Evolutionary conservation across 2,888 invertebrate species (phyloP).

Genomic region (Smittia sp.): DNA sequence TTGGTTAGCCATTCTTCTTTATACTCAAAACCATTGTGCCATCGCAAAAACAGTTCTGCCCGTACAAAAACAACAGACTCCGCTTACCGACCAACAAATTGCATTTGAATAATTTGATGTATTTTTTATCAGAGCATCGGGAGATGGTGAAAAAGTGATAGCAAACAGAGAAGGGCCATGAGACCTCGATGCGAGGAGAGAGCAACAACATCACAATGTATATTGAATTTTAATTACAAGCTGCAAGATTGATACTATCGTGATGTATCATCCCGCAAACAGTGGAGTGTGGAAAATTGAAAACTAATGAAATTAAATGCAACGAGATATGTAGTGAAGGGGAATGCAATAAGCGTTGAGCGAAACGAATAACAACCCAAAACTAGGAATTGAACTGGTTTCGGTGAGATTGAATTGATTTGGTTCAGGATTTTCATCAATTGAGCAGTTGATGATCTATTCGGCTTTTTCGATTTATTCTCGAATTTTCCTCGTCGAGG

Average conservation of each 20-base stretch:
- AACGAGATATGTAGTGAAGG: not conserved
- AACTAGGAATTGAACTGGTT: not conserved
- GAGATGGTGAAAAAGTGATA: not conserved
- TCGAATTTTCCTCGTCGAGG: too few relatives aligned
- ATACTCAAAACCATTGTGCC: not conserved
- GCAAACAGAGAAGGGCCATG: not conserved
- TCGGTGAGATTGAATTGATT: not conserved
- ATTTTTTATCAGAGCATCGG: not conserved
- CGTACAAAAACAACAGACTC: not conserved
- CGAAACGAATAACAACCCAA: not conserved
- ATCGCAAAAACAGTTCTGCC: not conserved
- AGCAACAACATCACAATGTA: not conserved
- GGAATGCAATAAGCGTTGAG: not conserved
- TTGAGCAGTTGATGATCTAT: not conserved
- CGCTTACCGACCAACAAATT: not conserved
- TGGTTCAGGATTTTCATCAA: not conserved
- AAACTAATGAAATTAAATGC: slow-evolving; percentile 4
- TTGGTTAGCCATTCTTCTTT: not conserved
- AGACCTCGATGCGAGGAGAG: not conserved
- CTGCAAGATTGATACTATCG: slow-evolving; percentile 3
- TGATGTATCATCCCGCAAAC: slow-evolving; percentile 8
- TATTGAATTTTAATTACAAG: slow-evolving; percentile 20
- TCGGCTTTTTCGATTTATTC: too few relatives aligned
- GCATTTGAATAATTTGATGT: slow-evolving; percentile 32
- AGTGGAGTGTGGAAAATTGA: slow-evolving; percentile 13